Evolutionary conservation across 2,888 invertebrate species (phyloP), one percentile per base, ranked within the genome.

Genomic region (Camponotus fellah): DNA sequence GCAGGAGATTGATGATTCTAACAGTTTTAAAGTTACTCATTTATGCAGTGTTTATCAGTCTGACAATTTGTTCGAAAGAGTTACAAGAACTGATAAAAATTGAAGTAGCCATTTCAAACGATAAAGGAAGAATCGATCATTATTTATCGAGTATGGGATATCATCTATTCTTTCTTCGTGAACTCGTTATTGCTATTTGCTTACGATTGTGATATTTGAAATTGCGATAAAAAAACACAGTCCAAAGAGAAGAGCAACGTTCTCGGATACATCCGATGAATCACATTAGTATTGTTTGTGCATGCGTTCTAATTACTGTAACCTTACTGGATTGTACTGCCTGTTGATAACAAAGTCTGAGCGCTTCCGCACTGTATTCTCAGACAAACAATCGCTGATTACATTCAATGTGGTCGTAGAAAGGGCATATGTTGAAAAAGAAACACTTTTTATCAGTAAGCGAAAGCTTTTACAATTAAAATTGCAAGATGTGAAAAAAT

Each of bases 211-310:
- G n/a, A 40, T 12, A 66, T 66, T 77, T 17, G 12, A 84, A 87
- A 81, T 82, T 68, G 69, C 56, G 72, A 85, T 83, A 81, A 49
- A 49, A 46, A 49, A 79, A 72, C 37, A 43, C 37, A 37, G 62
- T 60, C 86, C 49, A 69, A 91, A 91, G 87, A 88, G 80, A 90
- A 87, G 86, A 87, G 81, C 86, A 89, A 86, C 72, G 84, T 85
- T 86, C 85, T 81, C 80, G 60, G 32, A 46, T 68, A 46, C 64
- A 72, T 79, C 60, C 71, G 82, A 90, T 90, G 90, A 90, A 79
- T 90, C 89, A 87, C 66, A 46, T 74, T 66, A 66, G 21, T 46
- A 77, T 86, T 85, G 83, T 72, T 71, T 80, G 71, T 60, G 58
- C 76, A 37, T 34, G 62, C 74, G 74, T 40, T 82, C 83, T 76